Percentiles rank a stretch among this genome's conserved stretches.
These are phyloP conservation scores for Neostethus bicornis DNA, from an alignment of 2,797 vertebrate species.

Conservation along the genomic window DNA sequence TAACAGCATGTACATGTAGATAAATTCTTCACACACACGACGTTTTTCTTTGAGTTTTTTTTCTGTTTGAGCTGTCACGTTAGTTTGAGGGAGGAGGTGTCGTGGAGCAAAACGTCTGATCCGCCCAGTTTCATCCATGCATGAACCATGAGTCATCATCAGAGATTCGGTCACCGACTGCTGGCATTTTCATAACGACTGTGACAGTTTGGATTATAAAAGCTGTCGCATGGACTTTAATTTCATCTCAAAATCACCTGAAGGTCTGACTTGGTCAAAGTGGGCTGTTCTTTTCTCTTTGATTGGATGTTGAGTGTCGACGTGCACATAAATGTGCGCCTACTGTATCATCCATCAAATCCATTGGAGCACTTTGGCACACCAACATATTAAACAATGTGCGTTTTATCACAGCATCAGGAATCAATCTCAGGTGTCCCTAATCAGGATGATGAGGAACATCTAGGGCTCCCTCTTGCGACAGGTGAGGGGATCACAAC, in stretches of 20 bases:
- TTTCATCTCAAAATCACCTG: slow-evolving; percentile 47
- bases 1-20: too few relatives aligned
- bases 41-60: slow-evolving; percentile 44
- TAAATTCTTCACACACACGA: slow-evolving; percentile 22
- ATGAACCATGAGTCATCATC: slow-evolving; percentile 61
- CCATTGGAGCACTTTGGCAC: too few relatives aligned
- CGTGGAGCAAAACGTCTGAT: slow-evolving; percentile 44
- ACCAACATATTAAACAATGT: too few relatives aligned
- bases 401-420: too few relatives aligned
- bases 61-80: slow-evolving; percentile 59
- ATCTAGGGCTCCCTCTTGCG: too few relatives aligned
- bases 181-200: slow-evolving; percentile 65
- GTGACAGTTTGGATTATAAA: slow-evolving; percentile 63
- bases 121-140: slow-evolving; percentile 50
- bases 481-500: too few relatives aligned
- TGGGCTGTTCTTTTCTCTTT: slow-evolving; percentile 3
- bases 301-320: slow-evolving; percentile 7
- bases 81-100: slow-evolving; percentile 40
- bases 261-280: slow-evolving; percentile 8
- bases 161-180: slow-evolving; percentile 31
- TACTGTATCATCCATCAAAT: too few relatives aligned
- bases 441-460: too few relatives aligned
- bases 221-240: slow-evolving; percentile 47
- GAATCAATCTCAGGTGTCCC: too few relatives aligned
- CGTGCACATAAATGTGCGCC: too few relatives aligned